Base-by-base conservation (phyloP, 2,113 vertebrate genomes). In the Amia ocellicauda region DNA sequence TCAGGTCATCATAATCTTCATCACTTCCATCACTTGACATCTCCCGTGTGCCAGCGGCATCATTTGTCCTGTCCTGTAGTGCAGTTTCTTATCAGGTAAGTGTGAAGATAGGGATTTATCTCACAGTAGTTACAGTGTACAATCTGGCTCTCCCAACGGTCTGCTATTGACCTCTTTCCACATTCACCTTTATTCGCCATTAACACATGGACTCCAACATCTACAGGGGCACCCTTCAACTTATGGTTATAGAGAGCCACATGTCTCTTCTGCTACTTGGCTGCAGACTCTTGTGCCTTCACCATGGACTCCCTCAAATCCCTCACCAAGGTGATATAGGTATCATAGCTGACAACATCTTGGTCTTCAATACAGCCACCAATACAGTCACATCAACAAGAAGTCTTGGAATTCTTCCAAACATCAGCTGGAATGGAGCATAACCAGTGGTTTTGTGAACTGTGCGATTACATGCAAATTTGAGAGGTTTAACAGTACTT, bases 341-440 rank as follows among this genome's bases (percentile, higher is more conserved):
- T 51, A 51, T 49, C 43, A 45, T 64, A 64, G 22, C 69, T 57
- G 1, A 27, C 14, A 13, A 68, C 8, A 4, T 54, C 28, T 20
- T 36, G 27, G 42, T 58, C 11, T 51, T 68, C 4, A 17, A 45
- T 16, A 55, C 41, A 51, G 22, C 62, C 11, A 23, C 29, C 29
- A 73, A 73, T 58, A 69, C n/a, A n/a, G n/a, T 62, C 1, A 69
- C 58, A 41, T 73, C 63, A 14, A 53, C 31, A 17, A 64, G 66
- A 7, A 64, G 54, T 16, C 49, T 26, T 1, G 70, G 66, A 3
- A 62, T 50, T 3, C 69, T 49, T 2, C 58, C 59, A 58, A 7
- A 57, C 69, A 65, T 66, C 17, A 70, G 26, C 22, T 62, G 66
- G 10, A 70, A 66, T 0, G 16, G 63, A 1, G 68, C 52, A 19